Percentiles rank a stretch among this genome's conserved stretches.
These are phyloP conservation scores for Hippocampus mohnikei DNA, from an alignment of 2,113 vertebrate genomes.

Conservation along the genomic window DNA sequence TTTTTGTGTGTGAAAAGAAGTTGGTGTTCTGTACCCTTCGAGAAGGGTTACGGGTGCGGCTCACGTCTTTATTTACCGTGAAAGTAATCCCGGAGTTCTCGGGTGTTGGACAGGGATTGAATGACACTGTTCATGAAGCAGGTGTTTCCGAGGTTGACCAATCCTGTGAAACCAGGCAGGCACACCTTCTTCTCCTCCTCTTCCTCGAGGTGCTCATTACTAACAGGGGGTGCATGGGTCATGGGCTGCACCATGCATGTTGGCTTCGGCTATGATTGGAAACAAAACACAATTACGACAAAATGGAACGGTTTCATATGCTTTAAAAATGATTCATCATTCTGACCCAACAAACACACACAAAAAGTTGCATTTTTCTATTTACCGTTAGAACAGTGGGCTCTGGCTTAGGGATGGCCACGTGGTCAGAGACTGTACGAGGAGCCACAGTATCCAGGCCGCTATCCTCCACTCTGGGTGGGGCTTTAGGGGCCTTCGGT, in stretches of 20 bases:
- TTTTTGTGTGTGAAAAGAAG: background rate
- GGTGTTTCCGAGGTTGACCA: constrained; percentile 96
- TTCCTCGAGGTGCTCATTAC: constrained; percentile 82
- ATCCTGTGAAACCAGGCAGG: constrained; percentile 89
- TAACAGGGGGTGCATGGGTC: constrained; percentile 82
- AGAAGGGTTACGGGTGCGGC: background rate
- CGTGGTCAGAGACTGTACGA: constrained; percentile 80
- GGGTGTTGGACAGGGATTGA: constrained; percentile 94
- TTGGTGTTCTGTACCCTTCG: background rate
- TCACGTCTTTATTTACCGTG: constrained; percentile 75
- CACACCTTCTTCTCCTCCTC: constrained; percentile 96
- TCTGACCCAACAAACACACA: background rate
- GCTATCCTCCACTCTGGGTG: constrained; percentile 73
- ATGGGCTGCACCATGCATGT: constrained; percentile 98
- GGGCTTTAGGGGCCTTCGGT: constrained; percentile 75
- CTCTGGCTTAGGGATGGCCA: constrained; percentile 83
- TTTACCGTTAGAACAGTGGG: constrained; percentile 81
- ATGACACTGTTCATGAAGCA: constrained; percentile 99
- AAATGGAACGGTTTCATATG: background rate
- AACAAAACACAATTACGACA: constrained; percentile 5
- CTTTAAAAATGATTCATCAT: background rate
- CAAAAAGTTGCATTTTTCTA: background rate
- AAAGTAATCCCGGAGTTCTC: constrained; percentile 95
- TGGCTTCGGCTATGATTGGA: constrained; percentile 81
- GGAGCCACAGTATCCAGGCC: constrained; percentile 80